Evolutionary conservation across 2,888 invertebrate genomes (phyloP).

Genomic region (Minunthozetes semirufus): DNA sequence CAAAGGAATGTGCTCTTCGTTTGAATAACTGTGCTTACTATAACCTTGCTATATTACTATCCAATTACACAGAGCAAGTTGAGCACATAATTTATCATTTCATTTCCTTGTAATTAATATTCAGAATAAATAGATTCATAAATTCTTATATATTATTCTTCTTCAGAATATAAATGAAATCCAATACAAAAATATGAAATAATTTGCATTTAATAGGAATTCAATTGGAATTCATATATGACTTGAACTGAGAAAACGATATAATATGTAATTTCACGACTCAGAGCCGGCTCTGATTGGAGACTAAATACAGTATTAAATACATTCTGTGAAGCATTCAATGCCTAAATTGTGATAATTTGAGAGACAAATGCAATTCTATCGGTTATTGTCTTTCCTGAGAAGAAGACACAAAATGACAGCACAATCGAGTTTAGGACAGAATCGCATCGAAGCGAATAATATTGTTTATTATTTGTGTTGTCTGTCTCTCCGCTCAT

Average conservation of each 20-base stretch:
- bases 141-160: no score
- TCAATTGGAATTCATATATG: no score
- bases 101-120: neutral
- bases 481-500: neutral
- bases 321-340: no score
- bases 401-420: neutral
- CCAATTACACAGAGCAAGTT: neutral
- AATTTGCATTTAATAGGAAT: no score
- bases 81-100: neutral
- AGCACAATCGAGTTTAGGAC: neutral
- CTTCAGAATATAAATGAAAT: no score
- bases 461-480: constrained; percentile 13
- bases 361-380: neutral
- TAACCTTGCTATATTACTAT: neutral
- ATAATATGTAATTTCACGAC: no score
- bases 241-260: no score
- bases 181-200: no score
- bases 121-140: neutral
- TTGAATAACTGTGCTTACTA: neutral
- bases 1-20: neutral
- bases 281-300: no score
- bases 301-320: no score
- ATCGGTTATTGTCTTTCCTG: neutral
- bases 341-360: no score
- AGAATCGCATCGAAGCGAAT: constrained; percentile 4